Base-by-base conservation (phyloP, 2,888 invertebrate genomes). In the Abrostola triplasia region DNA sequence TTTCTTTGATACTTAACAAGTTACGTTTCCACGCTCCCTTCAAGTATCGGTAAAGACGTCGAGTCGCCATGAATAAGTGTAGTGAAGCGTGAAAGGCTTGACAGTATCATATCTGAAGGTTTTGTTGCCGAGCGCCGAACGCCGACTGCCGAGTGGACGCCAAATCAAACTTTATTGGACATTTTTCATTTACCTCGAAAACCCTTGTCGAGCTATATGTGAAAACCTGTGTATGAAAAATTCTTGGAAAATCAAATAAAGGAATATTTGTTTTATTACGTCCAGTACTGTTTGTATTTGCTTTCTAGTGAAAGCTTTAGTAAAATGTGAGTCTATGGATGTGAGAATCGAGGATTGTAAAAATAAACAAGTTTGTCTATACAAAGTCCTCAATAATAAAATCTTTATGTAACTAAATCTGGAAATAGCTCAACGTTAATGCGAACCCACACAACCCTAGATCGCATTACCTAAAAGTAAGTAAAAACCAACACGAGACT, bases 81-180 rank as follows among this genome's bases (percentile, higher is more conserved):
- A 88, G 81, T 88, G 90, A 83, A 90, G 85, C 91, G 92, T 85
- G 78, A 87, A 84, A 74, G 74, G 82, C 86, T 87, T 88, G 92
- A 91, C 92, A 90, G 90, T 92, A 92, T 92, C 91, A 90, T 89
- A 89, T 89, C 88, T 85, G 78, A 76, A 79, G 82, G 73, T 77
- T n/a, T 80, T 61, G 66, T 70, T 7, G 42, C 42, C 42, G 12
- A 12, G 83, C 73, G 81, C 79, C 83, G 80, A 79, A 77, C 82
- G 73, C 70, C 10, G 57, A 59, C 64, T 81, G 80, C 76, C 78
- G 80, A 86, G 86, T 86, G 88, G 90, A 89, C 90, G 86, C 80
- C 85, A 90, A 92, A 93, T 93, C 87, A 89, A 92, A 93, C 89
- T 93, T 92, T 93, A 93, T 94, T 93, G 91, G 90, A 92, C 89